These are phyloP conservation scores for Willisornis vidua DNA, from an alignment of 2,113 vertebrate species.

Conservation along the genomic window DNA sequence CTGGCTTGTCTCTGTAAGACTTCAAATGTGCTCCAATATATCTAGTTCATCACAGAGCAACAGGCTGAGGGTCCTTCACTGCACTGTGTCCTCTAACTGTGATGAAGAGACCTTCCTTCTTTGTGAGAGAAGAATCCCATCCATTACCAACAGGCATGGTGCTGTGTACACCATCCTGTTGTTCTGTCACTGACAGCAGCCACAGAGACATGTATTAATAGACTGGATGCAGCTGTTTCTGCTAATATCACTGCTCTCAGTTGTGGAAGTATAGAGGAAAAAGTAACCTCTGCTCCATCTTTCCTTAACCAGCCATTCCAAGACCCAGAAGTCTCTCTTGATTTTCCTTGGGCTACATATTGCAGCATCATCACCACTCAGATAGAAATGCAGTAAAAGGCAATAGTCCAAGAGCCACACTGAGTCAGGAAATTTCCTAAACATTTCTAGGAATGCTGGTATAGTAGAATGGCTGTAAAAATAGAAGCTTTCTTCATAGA, in stretches of 20 bases:
- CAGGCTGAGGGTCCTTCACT: neutral
- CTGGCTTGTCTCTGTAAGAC: neutral
- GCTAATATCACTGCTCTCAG: rapidly evolving
- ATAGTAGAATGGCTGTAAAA: neutral
- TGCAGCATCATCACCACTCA: rapidly evolving
- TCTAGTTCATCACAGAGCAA: neutral
- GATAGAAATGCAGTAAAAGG: neutral
- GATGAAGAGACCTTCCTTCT: neutral
- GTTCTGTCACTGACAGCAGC: neutral
- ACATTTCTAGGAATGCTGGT: neutral
- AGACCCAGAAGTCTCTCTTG: neutral
- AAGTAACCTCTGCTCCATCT: neutral
- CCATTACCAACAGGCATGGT: neutral
- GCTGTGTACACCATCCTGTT: neutral
- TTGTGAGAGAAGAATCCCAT: neutral
- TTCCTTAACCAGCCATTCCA: neutral
- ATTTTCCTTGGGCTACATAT: neutral
- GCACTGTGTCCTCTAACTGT: neutral
- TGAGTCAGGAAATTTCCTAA: neutral
- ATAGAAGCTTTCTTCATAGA: neutral
- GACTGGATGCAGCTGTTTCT: neutral
- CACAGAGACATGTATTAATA: neutral
- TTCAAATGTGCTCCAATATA: neutral
- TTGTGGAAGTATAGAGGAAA: neutral
- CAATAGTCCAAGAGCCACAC: neutral